Evolutionary conservation across 2,113 vertebrate species (phyloP).

Genomic region (Oreochromis niloticus): DNA sequence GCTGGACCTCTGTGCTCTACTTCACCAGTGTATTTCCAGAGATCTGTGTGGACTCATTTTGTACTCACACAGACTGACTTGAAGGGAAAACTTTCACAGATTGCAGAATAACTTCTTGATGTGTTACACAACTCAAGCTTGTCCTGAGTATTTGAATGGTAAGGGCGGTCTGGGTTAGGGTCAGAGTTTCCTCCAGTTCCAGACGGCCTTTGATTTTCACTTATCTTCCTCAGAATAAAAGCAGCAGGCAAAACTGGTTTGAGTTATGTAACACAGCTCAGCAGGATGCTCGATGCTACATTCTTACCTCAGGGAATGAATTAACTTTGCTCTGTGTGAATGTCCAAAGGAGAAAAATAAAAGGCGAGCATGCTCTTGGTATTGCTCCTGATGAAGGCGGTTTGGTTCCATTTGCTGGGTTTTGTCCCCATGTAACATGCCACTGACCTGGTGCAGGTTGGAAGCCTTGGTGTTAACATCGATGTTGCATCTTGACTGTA

Average conservation of each 20-base stretch:
- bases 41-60: not conserved
- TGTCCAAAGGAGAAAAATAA: not conserved
- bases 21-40: not conserved
- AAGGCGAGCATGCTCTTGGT: not conserved
- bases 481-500: not conserved
- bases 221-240: not conserved
- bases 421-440: not conserved
- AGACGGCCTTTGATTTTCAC: not conserved
- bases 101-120: not conserved
- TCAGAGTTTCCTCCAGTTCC: not conserved
- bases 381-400: not conserved
- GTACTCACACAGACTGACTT: not conserved
- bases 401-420: not conserved
- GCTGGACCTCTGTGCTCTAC: not conserved
- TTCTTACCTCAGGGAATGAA: not conserved
- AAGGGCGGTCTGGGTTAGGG: not conserved
- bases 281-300: not conserved
- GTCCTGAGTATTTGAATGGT: not conserved
- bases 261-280: not conserved
- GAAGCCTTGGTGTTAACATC: not conserved
- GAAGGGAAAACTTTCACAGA: not conserved
- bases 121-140: not conserved
- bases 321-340: not conserved
- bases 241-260: not conserved
- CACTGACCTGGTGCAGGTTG: not conserved